Percentiles rank a stretch among this genome's conserved stretches.
Evolutionary conservation across 2,888 invertebrate species (phyloP).

Genomic region (Muschampia plurimacula): DNA sequence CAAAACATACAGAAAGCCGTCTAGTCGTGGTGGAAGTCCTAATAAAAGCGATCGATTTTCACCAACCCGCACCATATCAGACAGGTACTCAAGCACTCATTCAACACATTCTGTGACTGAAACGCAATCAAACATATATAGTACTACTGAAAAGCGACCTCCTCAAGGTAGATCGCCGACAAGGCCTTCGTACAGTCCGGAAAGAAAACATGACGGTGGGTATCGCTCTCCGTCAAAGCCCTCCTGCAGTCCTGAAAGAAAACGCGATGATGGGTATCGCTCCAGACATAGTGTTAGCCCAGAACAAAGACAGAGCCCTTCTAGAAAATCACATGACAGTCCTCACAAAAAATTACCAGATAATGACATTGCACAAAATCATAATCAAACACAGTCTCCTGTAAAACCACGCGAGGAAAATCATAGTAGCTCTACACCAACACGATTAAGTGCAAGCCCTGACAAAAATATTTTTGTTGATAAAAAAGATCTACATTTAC

Average conservation of each 20-base stretch:
- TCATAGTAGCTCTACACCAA: constrained; percentile 42
- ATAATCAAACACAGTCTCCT: constrained; percentile 46
- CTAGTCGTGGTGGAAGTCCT: constrained; percentile 70
- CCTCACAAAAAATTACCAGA: constrained; percentile 52
- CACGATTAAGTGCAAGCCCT: constrained; percentile 52
- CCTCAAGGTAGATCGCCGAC: constrained; percentile 61
- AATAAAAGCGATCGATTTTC: constrained; percentile 64
- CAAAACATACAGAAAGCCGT: constrained; percentile 65
- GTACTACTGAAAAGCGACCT: constrained; percentile 61
- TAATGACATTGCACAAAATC: constrained; percentile 38
- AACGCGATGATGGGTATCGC: constrained; percentile 52
- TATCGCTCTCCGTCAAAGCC: constrained; percentile 58
- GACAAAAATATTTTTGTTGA: constrained; percentile 49
- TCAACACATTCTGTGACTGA: constrained; percentile 63
- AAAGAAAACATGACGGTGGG: constrained; percentile 57
- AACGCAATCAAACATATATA: constrained; percentile 57
- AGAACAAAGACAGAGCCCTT: constrained; percentile 58
- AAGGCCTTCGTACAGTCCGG: constrained; percentile 61
- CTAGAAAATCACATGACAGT: constrained; percentile 53
- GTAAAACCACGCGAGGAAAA: constrained; percentile 40
- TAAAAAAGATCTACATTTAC: constrained; percentile 43
- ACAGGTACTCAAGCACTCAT: constrained; percentile 62
- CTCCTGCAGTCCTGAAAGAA: constrained; percentile 63
- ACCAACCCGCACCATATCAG: constrained; percentile 62
- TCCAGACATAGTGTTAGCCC: constrained; percentile 65